Evolutionary conservation across 2,888 invertebrate species (phyloP).

Genomic region (Eristalinus aeneus): DNA sequence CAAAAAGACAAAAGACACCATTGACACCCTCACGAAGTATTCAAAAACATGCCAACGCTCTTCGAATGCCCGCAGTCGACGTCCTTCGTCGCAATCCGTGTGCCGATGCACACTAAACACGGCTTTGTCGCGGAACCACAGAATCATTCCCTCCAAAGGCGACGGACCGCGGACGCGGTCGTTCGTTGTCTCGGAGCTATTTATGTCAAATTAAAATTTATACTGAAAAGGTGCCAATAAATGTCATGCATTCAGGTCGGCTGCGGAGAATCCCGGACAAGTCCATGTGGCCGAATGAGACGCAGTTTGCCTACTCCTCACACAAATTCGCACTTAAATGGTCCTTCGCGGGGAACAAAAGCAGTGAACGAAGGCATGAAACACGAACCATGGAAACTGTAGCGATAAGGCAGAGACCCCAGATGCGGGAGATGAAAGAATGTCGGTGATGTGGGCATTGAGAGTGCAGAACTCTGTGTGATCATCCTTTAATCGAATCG

Average conservation of each 20-base stretch:
- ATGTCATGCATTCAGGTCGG: conserved; percentile 48
- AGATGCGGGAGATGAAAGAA: not conserved
- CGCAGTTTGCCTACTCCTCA: conserved; percentile 44
- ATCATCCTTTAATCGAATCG: conserved; percentile 33
- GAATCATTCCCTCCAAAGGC: not conserved
- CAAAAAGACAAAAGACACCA: conserved; percentile 22
- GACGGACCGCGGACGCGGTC: not conserved
- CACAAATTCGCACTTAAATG: conserved; percentile 46
- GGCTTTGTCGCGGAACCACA: not conserved
- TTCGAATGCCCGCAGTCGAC: not conserved
- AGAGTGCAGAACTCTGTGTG: not conserved
- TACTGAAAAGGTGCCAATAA: conserved; percentile 67
- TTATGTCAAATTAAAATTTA: conserved; percentile 70
- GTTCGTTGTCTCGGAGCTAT: conserved; percentile 39
- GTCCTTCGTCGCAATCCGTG: conserved; percentile 9
- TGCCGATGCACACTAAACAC: conserved; percentile 46
- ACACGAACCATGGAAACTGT: not conserved
- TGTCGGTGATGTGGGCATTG: not conserved
- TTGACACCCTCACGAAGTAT: conserved; percentile 60
- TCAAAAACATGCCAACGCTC: conserved; percentile 48
- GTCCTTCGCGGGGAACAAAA: conserved; percentile 11
- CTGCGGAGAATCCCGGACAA: conserved; percentile 25
- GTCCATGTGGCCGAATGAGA: conserved; percentile 32
- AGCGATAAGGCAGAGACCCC: not conserved
- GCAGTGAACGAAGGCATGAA: not conserved